Evolutionary conservation across 2,113 vertebrate genomes (phyloP), one percentile per base, ranked within the genome.

Genomic region (Pavo muticus): DNA sequence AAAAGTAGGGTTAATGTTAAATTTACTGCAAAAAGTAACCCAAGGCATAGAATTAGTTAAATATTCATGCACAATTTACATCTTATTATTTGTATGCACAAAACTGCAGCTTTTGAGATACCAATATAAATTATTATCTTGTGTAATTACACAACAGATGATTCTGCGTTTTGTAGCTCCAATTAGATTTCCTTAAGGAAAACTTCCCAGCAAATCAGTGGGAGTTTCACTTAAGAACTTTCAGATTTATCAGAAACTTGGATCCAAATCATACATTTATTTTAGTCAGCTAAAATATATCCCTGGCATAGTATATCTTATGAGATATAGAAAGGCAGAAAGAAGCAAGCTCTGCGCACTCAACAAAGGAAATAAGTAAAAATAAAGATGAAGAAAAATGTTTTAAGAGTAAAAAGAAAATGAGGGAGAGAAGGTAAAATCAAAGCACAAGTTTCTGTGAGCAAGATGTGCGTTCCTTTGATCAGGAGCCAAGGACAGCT

Each of bases 371-470:
- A 67, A 11, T 5, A 61, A 56, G 30, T 54, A 42, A 39, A 94
- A 74, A 71, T 50, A 32, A 52, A 37, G 23, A 76, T 32, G 24
- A 80, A 47, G 21, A 77, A 74, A 89, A 91, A 15, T 69, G 9
- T 72, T 89, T 54, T 32, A 79, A 93, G 44, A 75, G 13, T 25
- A 82, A 47, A n/a, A 89, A 68, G 56, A 77, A 81, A 92, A 92
- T 40, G 32, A 82, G 20, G 16, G 40, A 40, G 56, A 74, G 77
- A 32, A 39, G 68, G 20, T 27, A 39, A 91, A 78, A 32, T 18
- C 39, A 75, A 40, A 1, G 70, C 44, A 65, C 14, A 39, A 29
- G 25, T 71, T 52, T 52, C 35, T 39, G 69, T 52, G 39, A 89
- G 37, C 47, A 91, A 87, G 75, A 48, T 15, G 8, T 60, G 8